phyloP scores from a whole-genome alignment of 2,113 vertebrate genomes.

The Spilogale gracilis region DNA sequence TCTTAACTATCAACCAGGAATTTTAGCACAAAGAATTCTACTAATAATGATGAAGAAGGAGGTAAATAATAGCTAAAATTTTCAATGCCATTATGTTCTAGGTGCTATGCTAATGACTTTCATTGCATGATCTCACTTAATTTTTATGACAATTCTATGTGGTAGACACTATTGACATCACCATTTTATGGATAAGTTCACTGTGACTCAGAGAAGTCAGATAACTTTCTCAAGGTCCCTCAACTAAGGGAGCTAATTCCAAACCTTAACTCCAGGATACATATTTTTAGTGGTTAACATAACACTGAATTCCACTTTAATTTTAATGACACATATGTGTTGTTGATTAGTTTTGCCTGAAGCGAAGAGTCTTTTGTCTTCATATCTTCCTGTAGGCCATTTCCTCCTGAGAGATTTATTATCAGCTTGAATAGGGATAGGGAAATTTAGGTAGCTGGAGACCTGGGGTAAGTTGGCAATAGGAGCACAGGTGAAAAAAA shows the following conservation, averaged over 20 bases:
- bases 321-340: not conserved
- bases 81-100: not conserved
- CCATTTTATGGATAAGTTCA: not conserved
- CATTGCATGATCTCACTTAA: not conserved
- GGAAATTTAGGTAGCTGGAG: not conserved
- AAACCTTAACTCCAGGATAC: not conserved
- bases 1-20: not conserved
- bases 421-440: not conserved
- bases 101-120: not conserved
- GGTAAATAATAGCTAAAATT: not conserved
- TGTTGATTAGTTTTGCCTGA: not conserved
- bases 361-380: not conserved
- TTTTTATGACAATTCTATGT: not conserved
- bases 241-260: not conserved
- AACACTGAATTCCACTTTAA: not conserved
- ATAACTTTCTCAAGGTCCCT: not conserved
- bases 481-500: constrained; percentile 55
- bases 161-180: not conserved
- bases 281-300: not conserved
- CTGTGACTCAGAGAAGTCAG: not conserved
- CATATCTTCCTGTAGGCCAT: not conserved
- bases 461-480: not conserved
- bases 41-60: not conserved
- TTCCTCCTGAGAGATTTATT: not conserved
- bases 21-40: not conserved